These are phyloP conservation scores for Tenthredo notha DNA, from an alignment of 2,888 invertebrate species.

Conservation along the genomic window DNA sequence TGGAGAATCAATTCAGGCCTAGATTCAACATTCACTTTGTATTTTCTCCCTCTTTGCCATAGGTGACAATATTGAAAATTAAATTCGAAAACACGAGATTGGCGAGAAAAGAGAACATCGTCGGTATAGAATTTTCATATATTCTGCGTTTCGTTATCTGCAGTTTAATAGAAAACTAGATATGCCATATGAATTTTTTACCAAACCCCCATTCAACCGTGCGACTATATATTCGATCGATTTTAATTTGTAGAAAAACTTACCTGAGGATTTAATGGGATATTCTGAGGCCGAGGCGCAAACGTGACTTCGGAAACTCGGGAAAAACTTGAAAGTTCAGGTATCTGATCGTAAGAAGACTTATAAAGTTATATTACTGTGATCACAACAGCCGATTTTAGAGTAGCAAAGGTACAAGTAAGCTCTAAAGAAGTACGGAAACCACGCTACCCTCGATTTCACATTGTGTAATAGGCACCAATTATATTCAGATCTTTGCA, in stretches of 20 bases:
- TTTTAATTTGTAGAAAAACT: constrained; percentile 20
- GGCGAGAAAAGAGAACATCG: not conserved
- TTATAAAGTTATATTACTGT: constrained; percentile 40
- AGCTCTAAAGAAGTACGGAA: not conserved
- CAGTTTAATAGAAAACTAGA: not conserved
- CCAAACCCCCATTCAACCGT: not conserved
- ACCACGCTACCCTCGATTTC: not conserved
- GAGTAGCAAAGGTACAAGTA: not conserved
- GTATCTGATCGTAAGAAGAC: constrained; percentile 39
- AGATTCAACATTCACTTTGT: too few species aligned
- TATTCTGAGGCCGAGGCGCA: constrained; percentile 9
- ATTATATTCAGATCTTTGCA: not conserved
- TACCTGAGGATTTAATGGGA: not conserved
- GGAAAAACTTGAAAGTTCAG: constrained; percentile 9
- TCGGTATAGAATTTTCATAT: not conserved
- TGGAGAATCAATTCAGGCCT: not conserved
- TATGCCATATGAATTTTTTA: not conserved
- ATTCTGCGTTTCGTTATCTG: not conserved
- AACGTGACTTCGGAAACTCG: constrained; percentile 26
- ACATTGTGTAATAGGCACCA: not conserved
- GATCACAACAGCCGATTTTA: constrained; percentile 28
- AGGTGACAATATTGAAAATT: too few species aligned
- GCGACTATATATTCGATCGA: not conserved
- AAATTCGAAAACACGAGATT: not conserved
- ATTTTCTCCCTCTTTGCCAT: not conserved